Conservation (phyloP, 2,113 vertebrate genomes). For the Zosterops hypoxanthus region DNA sequence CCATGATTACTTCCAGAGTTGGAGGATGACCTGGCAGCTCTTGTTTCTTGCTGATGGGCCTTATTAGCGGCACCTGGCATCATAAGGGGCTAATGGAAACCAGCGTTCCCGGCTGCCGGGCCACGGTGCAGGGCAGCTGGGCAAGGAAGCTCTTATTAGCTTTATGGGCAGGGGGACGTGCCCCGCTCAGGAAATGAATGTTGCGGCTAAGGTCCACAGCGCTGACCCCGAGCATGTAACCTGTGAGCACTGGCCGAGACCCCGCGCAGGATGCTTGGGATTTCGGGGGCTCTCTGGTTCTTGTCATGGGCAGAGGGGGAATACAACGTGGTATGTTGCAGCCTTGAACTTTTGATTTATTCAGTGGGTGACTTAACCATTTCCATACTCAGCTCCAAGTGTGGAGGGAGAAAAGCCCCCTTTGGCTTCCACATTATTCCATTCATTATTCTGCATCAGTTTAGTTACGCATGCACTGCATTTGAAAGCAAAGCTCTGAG, state of each 20-base stretch:
- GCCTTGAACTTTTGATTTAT: slow-evolving; percentile 83
- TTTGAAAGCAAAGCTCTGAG: not conserved
- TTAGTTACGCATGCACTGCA: fast-evolving
- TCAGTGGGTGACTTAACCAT: slow-evolving; percentile 72
- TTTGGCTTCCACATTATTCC: not conserved
- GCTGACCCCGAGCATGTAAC: slow-evolving; percentile 82
- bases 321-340: slow-evolving; percentile 45
- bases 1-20: slow-evolving; percentile 82
- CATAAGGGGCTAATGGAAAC: slow-evolving; percentile 83
- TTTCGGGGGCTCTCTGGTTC: slow-evolving; percentile 83
- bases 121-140: slow-evolving; percentile 65
- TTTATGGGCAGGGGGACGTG: slow-evolving; percentile 86
- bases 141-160: slow-evolving; percentile 88
- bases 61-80: slow-evolving; percentile 92
- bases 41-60: slow-evolving; percentile 81
- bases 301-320: slow-evolving; percentile 76
- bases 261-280: slow-evolving; percentile 77
- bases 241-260: slow-evolving; percentile 74
- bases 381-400: slow-evolving; percentile 55
- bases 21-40: slow-evolving; percentile 75
- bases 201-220: slow-evolving; percentile 76
- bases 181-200: slow-evolving; percentile 91
- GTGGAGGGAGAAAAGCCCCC: not conserved
- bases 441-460: not conserved
- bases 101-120: slow-evolving; percentile 74